Conservation (phyloP, 1,140 invertebrate genomes). For the Aphelinus atriplicis region DNA sequence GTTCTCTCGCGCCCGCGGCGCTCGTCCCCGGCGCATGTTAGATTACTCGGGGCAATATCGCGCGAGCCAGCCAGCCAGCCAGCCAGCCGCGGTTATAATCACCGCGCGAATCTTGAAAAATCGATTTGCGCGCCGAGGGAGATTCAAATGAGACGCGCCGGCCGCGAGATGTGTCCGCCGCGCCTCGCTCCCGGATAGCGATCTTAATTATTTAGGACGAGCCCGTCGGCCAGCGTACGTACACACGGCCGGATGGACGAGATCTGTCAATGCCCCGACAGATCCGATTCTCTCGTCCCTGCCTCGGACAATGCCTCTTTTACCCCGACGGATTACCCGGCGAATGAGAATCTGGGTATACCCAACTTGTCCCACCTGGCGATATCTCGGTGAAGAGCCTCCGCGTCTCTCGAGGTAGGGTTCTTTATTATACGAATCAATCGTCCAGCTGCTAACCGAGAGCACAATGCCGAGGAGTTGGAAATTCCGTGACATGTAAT, state of each 20-base stretch:
- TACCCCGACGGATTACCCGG: too few species aligned
- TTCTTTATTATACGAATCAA: too few species aligned
- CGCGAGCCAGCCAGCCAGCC: neutral
- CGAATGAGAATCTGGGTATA: too few species aligned
- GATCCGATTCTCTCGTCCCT: too few species aligned
- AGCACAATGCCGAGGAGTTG: too few species aligned
- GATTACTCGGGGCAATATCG: constrained; percentile 8
- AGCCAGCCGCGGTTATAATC: neutral
- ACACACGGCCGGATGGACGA: neutral
- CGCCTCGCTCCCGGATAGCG: neutral
- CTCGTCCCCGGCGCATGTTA: neutral
- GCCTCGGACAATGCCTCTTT: too few species aligned
- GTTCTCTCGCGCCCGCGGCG: too few species aligned
- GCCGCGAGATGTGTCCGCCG: neutral
- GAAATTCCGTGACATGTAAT: too few species aligned
- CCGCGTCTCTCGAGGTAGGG: too few species aligned
- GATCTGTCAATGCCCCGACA: constrained; percentile 9
- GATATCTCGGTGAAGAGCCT: too few species aligned
- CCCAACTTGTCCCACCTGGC: too few species aligned
- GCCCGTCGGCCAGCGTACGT: neutral
- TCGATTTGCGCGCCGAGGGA: constrained; percentile 17
- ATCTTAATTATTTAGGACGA: constrained; percentile 19
- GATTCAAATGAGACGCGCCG: constrained; percentile 10
- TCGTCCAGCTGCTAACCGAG: too few species aligned
- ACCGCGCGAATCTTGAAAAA: constrained; percentile 22